Evolutionary conservation across 1,140 invertebrate genomes (phyloP).

Genomic region (Caenorhabditis latens): DNA sequence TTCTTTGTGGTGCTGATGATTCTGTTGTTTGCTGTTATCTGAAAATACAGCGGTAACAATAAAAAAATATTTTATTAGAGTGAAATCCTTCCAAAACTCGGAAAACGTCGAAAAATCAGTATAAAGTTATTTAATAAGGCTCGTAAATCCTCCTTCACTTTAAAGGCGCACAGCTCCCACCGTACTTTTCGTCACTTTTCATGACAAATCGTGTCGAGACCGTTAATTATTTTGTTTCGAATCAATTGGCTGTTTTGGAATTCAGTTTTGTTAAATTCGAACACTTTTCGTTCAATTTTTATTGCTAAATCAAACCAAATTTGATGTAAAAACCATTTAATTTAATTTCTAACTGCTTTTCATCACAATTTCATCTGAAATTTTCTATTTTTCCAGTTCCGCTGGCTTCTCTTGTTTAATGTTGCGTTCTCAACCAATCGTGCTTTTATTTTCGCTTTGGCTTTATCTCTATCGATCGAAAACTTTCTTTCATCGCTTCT

Average conservation of each 20-base stretch:
- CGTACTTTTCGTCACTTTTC: background rate
- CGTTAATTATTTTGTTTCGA: background rate
- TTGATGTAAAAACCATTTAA: too few relatives aligned
- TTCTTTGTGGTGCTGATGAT: background rate
- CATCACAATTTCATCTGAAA: background rate
- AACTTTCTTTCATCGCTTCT: background rate
- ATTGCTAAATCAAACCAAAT: too few relatives aligned
- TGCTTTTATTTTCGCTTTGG: background rate
- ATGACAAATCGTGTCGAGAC: background rate
- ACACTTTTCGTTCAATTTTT: too few relatives aligned
- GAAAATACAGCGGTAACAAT: background rate
- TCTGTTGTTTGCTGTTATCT: background rate
- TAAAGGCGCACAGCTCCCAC: background rate
- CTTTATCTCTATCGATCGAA: conserved; percentile 1
- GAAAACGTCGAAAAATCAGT: background rate
- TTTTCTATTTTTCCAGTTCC: background rate
- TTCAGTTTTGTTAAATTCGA: too few relatives aligned
- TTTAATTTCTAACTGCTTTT: too few relatives aligned
- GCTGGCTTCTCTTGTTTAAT: background rate
- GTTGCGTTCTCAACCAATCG: background rate
- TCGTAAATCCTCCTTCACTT: background rate
- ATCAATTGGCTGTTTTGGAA: background rate
- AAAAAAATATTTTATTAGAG: too few relatives aligned
- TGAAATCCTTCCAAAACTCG: too few relatives aligned
- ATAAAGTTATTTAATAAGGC: too few relatives aligned